phyloP scores from a whole-genome alignment of 1,140 invertebrate genomes.

The Melitaea cinxia region DNA sequence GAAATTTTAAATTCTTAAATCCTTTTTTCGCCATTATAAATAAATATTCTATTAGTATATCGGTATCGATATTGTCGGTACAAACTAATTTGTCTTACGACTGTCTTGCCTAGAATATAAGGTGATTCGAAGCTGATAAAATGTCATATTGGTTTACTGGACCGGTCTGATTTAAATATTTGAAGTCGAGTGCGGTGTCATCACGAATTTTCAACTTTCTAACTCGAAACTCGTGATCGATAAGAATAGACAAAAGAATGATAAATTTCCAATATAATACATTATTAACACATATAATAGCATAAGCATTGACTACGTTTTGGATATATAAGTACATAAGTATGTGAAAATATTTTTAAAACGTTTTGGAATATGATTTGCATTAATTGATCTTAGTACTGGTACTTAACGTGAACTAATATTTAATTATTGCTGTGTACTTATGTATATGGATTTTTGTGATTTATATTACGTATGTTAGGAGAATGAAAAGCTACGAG shows the following conservation, averaged over 20 bases:
- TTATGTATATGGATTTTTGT: no score
- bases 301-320: background rate
- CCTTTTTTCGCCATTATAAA: no score
- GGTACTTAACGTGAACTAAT: no score
- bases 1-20: no score
- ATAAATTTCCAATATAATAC: constrained; percentile 15
- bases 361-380: background rate
- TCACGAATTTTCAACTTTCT: constrained; percentile 62
- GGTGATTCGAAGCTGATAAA: constrained; percentile 25
- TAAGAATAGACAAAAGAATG: constrained; percentile 23
- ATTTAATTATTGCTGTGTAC: no score
- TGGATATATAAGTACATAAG: background rate
- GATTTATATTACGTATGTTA: no score
- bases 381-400: no score
- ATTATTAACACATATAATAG: background rate
- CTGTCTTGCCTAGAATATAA: constrained; percentile 14
- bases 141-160: constrained; percentile 38
- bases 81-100: constrained; percentile 4
- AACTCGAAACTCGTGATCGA: constrained; percentile 58
- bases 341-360: no score
- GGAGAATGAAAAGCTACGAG: no score
- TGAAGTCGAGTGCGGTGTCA: constrained; percentile 42
- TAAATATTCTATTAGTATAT: no score
- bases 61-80: no score
- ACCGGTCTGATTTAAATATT: constrained; percentile 60